Evolutionary conservation across 2,797 vertebrate genomes (phyloP).

Genomic region (Holocentrus rufus): DNA sequence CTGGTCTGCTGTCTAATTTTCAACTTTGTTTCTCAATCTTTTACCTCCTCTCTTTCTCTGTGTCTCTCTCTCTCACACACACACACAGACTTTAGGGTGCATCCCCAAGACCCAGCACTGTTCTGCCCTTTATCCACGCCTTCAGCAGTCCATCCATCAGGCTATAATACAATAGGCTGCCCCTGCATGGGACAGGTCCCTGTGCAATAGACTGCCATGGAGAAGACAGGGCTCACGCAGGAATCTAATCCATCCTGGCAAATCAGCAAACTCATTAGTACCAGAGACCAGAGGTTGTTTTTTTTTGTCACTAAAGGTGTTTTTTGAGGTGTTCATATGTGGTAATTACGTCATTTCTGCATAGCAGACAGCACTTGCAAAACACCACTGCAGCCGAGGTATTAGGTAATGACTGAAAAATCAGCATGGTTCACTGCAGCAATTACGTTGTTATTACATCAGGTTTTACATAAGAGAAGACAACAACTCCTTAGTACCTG

Average conservation of each 20-base stretch:
- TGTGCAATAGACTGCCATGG: slow-evolving; percentile 62
- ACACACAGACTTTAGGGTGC: not conserved
- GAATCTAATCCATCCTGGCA: slow-evolving; percentile 60
- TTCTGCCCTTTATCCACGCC: slow-evolving; percentile 30
- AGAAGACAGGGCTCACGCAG: slow-evolving; percentile 53
- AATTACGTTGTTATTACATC: not conserved
- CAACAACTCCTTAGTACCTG: not conserved
- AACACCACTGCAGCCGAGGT: not conserved
- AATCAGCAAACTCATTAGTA: slow-evolving; percentile 34
- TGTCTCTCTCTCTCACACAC: not conserved
- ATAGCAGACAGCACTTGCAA: not conserved
- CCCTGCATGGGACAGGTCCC: slow-evolving; percentile 52
- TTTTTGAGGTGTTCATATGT: not conserved
- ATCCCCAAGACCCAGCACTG: not conserved
- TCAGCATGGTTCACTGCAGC: not conserved
- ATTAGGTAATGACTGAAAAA: slow-evolving; percentile 11
- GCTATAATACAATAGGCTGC: slow-evolving; percentile 55
- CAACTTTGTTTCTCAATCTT: too few species aligned
- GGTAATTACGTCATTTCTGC: not conserved
- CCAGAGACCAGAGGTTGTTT: slow-evolving; percentile 18
- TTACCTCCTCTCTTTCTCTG: not conserved
- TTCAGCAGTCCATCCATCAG: slow-evolving; percentile 61
- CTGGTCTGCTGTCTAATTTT: too few species aligned
- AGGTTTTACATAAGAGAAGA: not conserved
- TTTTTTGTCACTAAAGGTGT: not conserved